These are phyloP conservation scores for Camponotus vicinus DNA, from an alignment of 1,140 invertebrate genomes.

Conservation along the genomic window DNA sequence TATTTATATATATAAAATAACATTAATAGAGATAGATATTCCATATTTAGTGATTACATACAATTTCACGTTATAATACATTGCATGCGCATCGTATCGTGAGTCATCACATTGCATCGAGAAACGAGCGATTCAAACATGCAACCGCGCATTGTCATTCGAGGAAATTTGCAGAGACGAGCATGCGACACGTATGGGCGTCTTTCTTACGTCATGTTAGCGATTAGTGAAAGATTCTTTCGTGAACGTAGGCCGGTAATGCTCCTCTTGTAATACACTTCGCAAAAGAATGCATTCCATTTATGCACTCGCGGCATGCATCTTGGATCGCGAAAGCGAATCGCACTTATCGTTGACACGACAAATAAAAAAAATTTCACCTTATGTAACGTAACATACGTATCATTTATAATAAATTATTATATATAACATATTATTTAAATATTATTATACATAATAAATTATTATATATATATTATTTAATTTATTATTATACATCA, in stretches of 20 bases:
- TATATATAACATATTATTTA: too few relatives aligned
- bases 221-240: slow-evolving; percentile 56
- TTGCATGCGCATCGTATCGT: slow-evolving; percentile 1
- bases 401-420: too few relatives aligned
- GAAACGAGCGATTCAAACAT: slow-evolving; percentile 6
- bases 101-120: slow-evolving; percentile 42
- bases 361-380: too few relatives aligned
- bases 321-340: slow-evolving; percentile 20
- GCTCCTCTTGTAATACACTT: slow-evolving; percentile 29
- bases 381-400: too few relatives aligned
- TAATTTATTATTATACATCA: neutral
- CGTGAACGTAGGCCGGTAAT: slow-evolving; percentile 56
- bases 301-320: slow-evolving; percentile 46
- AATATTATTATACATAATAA: too few relatives aligned
- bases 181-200: slow-evolving; percentile 56
- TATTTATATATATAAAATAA: neutral
- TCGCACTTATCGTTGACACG: neutral
- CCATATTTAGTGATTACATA: neutral
- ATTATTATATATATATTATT: neutral
- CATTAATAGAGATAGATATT: neutral
- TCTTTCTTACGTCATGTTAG: slow-evolving; percentile 62
- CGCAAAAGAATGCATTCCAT: slow-evolving; percentile 69
- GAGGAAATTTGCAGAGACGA: slow-evolving; percentile 41
- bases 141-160: slow-evolving; percentile 47
- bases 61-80: neutral